Evolutionary conservation across 2,113 vertebrate species (phyloP), one percentile per base, ranked within the genome.

Genomic region (Spilogale gracilis): DNA sequence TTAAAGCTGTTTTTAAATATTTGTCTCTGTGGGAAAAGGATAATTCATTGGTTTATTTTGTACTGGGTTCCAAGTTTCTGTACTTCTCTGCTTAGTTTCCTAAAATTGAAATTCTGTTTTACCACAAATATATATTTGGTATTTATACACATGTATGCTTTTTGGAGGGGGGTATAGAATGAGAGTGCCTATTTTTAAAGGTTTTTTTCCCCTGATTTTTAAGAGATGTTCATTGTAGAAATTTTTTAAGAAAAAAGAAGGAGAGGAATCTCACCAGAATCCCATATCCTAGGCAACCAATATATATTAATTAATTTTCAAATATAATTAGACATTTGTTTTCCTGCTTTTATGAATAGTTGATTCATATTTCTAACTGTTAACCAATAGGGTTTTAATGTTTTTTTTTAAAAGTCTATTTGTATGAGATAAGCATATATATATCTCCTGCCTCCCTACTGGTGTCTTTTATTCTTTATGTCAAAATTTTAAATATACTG

Each of bases 301-400:
- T 63, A 78, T 23, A n/a, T 82, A 89, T n/a, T 61, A n/a, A 38
- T 86, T 96, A 89, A 73, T 89, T 94, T 94, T 93, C 45, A 69
- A 80, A 84, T 69, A 73, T 86, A 71, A 13, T 58, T 32, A 65
- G 43, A 78, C 50, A 52, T 52, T 91, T 87, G 23, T 79, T 85
- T 94, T 89, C 48, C 6, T 81, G 83, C 32, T 73, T 73, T 92
- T 71, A 61, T 85, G 20, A 94, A 89, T n/a, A 85, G n/a, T 71
- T 94, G 82, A 63, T 61, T 89, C 38, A 82, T 86, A 5, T 90
- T 86, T 92, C 20, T 92, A 92, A 54, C 16, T 78, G 14, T 95
- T 94, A 76, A 58, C 2, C n/a, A 67, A 74, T 89, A 85, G 23
- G 8, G 6, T 71, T 96, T 96, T 85, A 83, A 48, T 91, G 7